Conservation (phyloP, 2,797 vertebrate genomes). For the Xiphophorus birchmanni region DNA sequence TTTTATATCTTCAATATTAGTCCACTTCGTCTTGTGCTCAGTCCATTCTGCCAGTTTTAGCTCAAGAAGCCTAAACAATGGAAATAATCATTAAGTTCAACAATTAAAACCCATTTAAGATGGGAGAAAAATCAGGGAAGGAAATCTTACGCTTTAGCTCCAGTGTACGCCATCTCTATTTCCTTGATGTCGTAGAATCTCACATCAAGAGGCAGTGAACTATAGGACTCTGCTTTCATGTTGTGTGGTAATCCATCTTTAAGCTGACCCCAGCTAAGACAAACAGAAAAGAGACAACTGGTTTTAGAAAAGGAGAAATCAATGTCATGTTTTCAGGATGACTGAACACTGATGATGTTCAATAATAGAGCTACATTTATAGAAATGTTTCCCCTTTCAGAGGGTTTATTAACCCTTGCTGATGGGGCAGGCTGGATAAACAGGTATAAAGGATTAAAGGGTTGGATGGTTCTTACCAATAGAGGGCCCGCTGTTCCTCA, state of each 20-base stretch:
- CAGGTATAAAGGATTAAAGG: not conserved
- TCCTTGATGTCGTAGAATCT: not conserved
- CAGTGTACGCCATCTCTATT: not conserved
- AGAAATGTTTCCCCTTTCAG: no score
- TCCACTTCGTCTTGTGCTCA: not conserved
- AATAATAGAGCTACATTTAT: no score
- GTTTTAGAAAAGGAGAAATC: not conserved
- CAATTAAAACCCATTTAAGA: not conserved
- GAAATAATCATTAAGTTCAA: not conserved
- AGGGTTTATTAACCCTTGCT: no score
- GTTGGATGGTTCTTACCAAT: not conserved
- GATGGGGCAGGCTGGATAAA: not conserved
- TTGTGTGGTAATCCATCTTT: not conserved
- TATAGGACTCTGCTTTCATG: not conserved
- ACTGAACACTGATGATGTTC: not conserved
- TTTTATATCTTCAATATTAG: not conserved
- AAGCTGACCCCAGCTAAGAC: not conserved
- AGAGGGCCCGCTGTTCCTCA: not conserved
- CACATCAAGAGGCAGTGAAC: not conserved
- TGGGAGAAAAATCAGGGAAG: not conserved
- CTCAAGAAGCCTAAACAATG: not conserved
- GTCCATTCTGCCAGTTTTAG: not conserved
- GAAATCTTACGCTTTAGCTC: not conserved
- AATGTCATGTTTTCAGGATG: not conserved
- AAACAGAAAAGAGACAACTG: not conserved